These are phyloP conservation scores for Pachliopta kotzebuea DNA, from an alignment of 2,888 invertebrate genomes.

Conservation along the genomic window DNA sequence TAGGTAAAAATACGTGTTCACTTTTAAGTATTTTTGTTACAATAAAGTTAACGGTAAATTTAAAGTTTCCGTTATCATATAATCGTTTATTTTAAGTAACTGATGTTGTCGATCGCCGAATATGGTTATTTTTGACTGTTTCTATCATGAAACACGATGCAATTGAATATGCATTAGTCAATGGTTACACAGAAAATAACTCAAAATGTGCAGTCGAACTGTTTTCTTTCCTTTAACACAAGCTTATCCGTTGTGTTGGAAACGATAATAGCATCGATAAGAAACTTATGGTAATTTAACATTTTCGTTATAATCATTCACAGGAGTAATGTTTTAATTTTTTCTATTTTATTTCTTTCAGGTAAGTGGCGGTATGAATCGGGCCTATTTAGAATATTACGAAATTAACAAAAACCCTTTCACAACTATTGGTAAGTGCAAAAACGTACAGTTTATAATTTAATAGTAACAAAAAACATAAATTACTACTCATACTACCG, in stretches of 20 bases:
- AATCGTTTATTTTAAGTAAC: neutral
- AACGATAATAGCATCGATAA: conserved; percentile 24
- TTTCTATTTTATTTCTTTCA: conserved; percentile 16
- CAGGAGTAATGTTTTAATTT: conserved; percentile 14
- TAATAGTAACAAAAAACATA: neutral
- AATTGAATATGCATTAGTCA: conserved; percentile 13
- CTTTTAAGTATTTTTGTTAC: neutral
- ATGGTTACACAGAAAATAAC: conserved; percentile 7
- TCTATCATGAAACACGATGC: conserved; percentile 2
- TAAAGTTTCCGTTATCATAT: neutral
- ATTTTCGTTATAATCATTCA: conserved; percentile 9
- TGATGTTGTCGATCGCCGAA: neutral
- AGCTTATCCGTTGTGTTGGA: conserved; percentile 21
- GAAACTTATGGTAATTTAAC: conserved; percentile 15
- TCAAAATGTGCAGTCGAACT: conserved; percentile 3
- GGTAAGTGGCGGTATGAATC: conserved; percentile 31
- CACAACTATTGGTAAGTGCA: conserved; percentile 5
- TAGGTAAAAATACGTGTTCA: no score
- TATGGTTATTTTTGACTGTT: conserved; percentile 2
- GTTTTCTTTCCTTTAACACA: conserved; percentile 24
- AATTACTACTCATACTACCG: no score
- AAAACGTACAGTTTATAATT: neutral
- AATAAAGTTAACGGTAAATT: neutral
- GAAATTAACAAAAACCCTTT: conserved; percentile 3
- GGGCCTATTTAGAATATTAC: conserved; percentile 18